These are phyloP conservation scores for Megaceryle alcyon DNA, from an alignment of 2,797 vertebrate species.

Conservation along the genomic window DNA sequence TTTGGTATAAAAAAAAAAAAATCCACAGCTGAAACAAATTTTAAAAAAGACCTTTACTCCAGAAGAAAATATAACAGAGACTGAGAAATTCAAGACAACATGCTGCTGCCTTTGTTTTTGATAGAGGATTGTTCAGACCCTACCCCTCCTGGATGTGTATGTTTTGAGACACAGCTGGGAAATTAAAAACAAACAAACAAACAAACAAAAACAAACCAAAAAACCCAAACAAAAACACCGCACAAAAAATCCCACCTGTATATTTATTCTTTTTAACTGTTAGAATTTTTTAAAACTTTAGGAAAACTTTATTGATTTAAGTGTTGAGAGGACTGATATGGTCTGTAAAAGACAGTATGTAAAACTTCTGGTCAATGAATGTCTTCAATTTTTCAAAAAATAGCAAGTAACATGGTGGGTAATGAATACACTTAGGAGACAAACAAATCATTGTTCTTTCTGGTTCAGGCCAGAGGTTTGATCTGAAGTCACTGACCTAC, in stretches of 20 bases:
- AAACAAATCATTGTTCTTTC: not conserved
- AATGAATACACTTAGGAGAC: not conserved
- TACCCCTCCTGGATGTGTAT: not conserved
- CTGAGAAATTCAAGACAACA: not conserved
- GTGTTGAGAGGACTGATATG: not conserved
- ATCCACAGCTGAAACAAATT: not conserved
- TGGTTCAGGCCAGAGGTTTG: not conserved
- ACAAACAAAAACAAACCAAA: not conserved
- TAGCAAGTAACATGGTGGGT: not conserved
- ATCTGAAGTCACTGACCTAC: not conserved
- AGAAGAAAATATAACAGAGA: not conserved
- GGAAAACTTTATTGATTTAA: fast-evolving
- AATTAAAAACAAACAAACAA: too few relatives aligned
- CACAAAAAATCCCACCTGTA: too few relatives aligned
- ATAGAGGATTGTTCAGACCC: not conserved
- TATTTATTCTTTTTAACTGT: not conserved
- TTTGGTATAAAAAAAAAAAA: not conserved
- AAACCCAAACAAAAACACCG: too few relatives aligned
- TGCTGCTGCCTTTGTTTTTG: not conserved
- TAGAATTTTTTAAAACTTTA: fast-evolving
- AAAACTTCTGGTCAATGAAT: not conserved
- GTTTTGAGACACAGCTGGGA: not conserved
- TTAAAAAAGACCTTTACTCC: not conserved
- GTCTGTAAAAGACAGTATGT: too few relatives aligned
- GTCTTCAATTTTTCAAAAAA: not conserved